phyloP scores from a whole-genome alignment of 2,888 invertebrate species.

The Rotaria macrura region DNA sequence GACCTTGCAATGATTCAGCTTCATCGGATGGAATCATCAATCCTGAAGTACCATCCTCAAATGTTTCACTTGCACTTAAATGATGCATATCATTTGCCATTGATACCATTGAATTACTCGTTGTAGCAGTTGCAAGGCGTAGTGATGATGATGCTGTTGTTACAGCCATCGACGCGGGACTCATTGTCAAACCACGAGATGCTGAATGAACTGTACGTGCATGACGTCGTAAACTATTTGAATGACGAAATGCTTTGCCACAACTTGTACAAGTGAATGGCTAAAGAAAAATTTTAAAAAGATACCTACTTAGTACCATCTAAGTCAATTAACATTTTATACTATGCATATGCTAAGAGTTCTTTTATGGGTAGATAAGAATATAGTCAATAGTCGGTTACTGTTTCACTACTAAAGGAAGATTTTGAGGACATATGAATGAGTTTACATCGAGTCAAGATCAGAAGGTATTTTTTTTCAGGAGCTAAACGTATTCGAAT shows the following conservation, averaged over 20 bases:
- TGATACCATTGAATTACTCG: slow-evolving; percentile 1
- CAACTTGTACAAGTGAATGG: slow-evolving; percentile 1
- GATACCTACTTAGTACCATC: no score
- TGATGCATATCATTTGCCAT: background rate
- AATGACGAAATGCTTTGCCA: slow-evolving; percentile 21
- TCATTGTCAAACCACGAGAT: background rate
- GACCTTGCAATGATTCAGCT: background rate
- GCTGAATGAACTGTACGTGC: slow-evolving; percentile 19
- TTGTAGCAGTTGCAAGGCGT: background rate
- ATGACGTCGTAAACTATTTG: slow-evolving; percentile 22
- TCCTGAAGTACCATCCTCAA: background rate
- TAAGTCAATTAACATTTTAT: no score
- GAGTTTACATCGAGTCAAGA: no score
- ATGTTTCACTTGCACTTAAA: background rate
- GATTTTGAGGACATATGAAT: no score
- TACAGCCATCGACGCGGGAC: background rate
- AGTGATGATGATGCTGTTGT: background rate
- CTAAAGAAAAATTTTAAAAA: background rate
- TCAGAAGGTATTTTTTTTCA: no score
- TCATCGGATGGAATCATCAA: background rate
- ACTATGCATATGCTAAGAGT: no score
- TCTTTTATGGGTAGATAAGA: no score
- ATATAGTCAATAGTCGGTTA: no score
- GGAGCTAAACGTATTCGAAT: no score
- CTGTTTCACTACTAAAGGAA: no score